phyloP scores from a whole-genome alignment of 1,140 invertebrate species.

The Pseudomyrmex dendroicus region DNA sequence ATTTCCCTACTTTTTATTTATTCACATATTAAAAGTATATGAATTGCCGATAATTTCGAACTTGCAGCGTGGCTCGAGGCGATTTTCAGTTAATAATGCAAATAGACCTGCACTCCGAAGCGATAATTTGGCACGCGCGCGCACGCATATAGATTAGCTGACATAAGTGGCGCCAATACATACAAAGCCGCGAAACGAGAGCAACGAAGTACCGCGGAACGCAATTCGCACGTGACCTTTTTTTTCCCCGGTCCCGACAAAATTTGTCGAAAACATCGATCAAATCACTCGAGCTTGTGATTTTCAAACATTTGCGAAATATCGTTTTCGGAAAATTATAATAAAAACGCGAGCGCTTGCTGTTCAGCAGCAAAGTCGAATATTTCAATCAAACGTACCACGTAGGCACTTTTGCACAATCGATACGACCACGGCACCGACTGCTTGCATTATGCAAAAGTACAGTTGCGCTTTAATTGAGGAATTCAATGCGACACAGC shows the following conservation, averaged over 20 bases:
- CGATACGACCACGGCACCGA: slow-evolving; percentile 10
- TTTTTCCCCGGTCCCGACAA: background rate
- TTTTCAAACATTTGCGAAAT: slow-evolving; percentile 12
- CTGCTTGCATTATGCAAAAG: slow-evolving; percentile 34
- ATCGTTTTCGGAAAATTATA: background rate
- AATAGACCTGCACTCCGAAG: no score
- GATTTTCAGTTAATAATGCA: no score
- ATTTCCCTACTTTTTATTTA: no score
- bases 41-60: no score
- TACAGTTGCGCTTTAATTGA: slow-evolving; percentile 19
- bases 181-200: slow-evolving; percentile 2
- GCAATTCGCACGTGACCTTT: slow-evolving; percentile 3
- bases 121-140: no score
- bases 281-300: background rate
- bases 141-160: no score
- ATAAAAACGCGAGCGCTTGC: no score
- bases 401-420: slow-evolving; percentile 5
- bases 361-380: slow-evolving; percentile 19
- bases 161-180: slow-evolving; percentile 2
- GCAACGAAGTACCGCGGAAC: slow-evolving; percentile 3
- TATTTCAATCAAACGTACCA: slow-evolving; percentile 18
- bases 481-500: slow-evolving; percentile 3
- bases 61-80: no score
- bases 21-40: no score
- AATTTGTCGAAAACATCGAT: slow-evolving; percentile 6